Evolutionary conservation across 2,113 vertebrate species (phyloP).

Genomic region (Colius striatus): DNA sequence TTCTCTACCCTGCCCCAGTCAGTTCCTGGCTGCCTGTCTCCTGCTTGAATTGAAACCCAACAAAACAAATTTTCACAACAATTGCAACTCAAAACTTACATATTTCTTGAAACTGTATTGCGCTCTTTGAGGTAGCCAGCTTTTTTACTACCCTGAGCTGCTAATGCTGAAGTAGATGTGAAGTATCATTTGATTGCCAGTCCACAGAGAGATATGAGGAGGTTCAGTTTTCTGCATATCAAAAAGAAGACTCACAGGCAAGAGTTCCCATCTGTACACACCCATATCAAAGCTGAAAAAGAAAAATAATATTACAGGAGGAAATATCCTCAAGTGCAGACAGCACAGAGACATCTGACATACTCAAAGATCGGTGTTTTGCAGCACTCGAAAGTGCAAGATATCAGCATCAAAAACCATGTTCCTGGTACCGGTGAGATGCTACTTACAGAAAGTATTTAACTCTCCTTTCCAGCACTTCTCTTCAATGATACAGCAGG

Average conservation of each 20-base stretch:
- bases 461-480: neutral
- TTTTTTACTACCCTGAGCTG: neutral
- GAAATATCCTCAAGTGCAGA: neutral
- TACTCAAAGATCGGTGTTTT: fast-evolving
- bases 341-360: neutral
- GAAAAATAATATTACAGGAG: neutral
- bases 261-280: neutral
- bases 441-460: neutral
- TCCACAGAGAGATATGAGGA: neutral
- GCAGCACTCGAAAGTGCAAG: neutral
- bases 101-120: neutral
- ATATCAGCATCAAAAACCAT: neutral
- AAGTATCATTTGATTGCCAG: neutral
- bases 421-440: neutral
- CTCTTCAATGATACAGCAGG: neutral
- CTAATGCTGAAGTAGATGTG: neutral
- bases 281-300: neutral
- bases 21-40: neutral
- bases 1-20: neutral
- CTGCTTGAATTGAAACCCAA: neutral
- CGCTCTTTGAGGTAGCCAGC: neutral
- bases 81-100: neutral
- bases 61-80: neutral
- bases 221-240: neutral
- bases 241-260: neutral